Conservation (phyloP, 2,888 invertebrate species). For the Agrilus cyanescens region DNA sequence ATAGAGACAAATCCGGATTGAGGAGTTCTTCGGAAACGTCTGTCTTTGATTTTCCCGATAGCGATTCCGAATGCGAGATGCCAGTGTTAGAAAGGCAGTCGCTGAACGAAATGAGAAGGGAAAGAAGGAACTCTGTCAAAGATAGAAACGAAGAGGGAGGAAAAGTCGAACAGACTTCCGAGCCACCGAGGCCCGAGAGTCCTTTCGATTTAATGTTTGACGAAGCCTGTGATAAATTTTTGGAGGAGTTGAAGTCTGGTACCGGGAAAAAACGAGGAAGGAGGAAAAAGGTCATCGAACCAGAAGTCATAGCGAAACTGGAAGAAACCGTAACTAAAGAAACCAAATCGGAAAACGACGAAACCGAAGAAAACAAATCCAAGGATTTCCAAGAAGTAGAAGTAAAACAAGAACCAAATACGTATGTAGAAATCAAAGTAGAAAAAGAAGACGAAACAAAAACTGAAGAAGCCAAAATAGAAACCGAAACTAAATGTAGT, state of each 20-base stretch:
- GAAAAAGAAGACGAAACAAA: constrained; percentile 9
- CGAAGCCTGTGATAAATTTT: constrained; percentile 64
- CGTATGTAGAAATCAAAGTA: constrained; percentile 7
- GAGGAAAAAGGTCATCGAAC: constrained; percentile 37
- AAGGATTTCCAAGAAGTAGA: constrained; percentile 12
- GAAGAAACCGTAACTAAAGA: constrained; percentile 27
- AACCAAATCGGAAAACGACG: constrained; percentile 12
- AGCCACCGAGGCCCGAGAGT: constrained; percentile 20
- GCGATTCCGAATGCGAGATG: constrained; percentile 51
- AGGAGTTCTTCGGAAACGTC: constrained; percentile 51
- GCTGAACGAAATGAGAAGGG: constrained; percentile 50
- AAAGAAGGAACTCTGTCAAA: constrained; percentile 47
- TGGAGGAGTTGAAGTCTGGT: constrained; percentile 58
- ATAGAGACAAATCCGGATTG: constrained; percentile 37
- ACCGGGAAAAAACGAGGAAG: constrained; percentile 44
- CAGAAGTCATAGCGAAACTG: constrained; percentile 25
- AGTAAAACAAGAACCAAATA: constrained; percentile 12
- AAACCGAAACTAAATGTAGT: constrained; percentile 11
- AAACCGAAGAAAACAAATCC: constrained; percentile 5
- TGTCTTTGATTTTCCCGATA: constrained; percentile 52
- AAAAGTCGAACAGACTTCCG: constrained; percentile 26
- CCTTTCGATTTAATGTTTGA: constrained; percentile 47
- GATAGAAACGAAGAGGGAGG: constrained; percentile 38
- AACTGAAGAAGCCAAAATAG: constrained; percentile 8
- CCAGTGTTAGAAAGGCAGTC: constrained; percentile 52